These are phyloP conservation scores for Dasysyrphus albostriatus DNA, from an alignment of 2,888 invertebrate genomes.

Conservation along the genomic window DNA sequence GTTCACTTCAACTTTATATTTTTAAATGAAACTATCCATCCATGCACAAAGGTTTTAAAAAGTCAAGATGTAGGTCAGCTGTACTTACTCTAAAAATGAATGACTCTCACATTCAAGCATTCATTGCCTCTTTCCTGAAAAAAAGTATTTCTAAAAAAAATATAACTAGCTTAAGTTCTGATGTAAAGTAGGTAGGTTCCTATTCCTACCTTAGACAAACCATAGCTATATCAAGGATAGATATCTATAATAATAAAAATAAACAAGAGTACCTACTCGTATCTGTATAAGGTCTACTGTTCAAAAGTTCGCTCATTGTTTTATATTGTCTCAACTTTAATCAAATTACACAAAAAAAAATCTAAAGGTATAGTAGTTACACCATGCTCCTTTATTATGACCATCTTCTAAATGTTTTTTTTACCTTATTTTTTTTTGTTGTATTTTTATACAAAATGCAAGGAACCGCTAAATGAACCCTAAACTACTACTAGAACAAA, in stretches of 20 bases:
- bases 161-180: neutral
- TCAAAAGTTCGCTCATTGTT: conserved; percentile 67
- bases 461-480: conserved; percentile 48
- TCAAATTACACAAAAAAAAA: conserved; percentile 42
- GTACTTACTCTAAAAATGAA: neutral
- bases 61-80: conserved; percentile 32
- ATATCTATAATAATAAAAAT: conserved; percentile 9
- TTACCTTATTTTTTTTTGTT: conserved; percentile 11
- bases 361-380: neutral
- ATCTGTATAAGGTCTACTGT: conserved; percentile 9
- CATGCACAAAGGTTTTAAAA: neutral
- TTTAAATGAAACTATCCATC: conserved; percentile 15
- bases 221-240: neutral
- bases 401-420: conserved; percentile 61
- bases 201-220: neutral
- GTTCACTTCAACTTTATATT: neutral
- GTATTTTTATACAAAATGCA: conserved; percentile 24
- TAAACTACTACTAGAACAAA: conserved; percentile 19
- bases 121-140: neutral
- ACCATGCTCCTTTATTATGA: conserved; percentile 45
- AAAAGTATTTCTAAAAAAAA: neutral
- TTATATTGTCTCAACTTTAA: conserved; percentile 69
- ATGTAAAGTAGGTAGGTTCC: neutral
- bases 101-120: conserved; percentile 1
- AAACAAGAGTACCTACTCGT: conserved; percentile 14